These are phyloP conservation scores for Drosophila ogumai DNA, from an alignment of 1,140 invertebrate genomes.

Conservation along the genomic window DNA sequence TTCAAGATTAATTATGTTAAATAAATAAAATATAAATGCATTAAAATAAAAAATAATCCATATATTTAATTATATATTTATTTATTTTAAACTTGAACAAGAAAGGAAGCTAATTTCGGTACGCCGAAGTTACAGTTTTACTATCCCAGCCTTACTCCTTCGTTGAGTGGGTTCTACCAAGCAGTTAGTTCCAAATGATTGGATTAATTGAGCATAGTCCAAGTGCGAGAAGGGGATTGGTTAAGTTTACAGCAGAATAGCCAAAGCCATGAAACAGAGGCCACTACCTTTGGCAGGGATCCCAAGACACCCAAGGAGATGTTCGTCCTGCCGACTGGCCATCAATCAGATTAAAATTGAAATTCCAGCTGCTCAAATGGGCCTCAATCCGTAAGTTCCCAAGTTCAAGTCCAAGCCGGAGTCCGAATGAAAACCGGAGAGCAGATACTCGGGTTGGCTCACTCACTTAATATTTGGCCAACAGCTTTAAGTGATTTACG, in stretches of 20 bases:
- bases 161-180: too few species aligned
- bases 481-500: slow-evolving; percentile 55
- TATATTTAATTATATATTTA: background rate
- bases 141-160: too few species aligned
- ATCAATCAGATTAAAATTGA: slow-evolving; percentile 57
- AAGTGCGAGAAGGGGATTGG: background rate
- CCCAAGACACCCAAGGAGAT: background rate
- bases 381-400: background rate
- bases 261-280: background rate
- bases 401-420: background rate
- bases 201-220: slow-evolving; percentile 11
- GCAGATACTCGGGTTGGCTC: slow-evolving; percentile 9
- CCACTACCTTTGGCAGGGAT: background rate
- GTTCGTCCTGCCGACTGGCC: slow-evolving; percentile 19
- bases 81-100: background rate
- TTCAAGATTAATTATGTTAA: too few species aligned
- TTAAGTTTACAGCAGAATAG: background rate
- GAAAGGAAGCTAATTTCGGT: too few species aligned
- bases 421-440: slow-evolving; percentile 19
- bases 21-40: background rate
- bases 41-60: background rate
- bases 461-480: slow-evolving; percentile 52
- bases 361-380: slow-evolving; percentile 38
- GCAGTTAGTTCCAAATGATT: background rate
- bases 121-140: too few species aligned